These are phyloP conservation scores for Tenualosa thibaudeaui DNA, from an alignment of 2,797 vertebrate species.

Conservation along the genomic window DNA sequence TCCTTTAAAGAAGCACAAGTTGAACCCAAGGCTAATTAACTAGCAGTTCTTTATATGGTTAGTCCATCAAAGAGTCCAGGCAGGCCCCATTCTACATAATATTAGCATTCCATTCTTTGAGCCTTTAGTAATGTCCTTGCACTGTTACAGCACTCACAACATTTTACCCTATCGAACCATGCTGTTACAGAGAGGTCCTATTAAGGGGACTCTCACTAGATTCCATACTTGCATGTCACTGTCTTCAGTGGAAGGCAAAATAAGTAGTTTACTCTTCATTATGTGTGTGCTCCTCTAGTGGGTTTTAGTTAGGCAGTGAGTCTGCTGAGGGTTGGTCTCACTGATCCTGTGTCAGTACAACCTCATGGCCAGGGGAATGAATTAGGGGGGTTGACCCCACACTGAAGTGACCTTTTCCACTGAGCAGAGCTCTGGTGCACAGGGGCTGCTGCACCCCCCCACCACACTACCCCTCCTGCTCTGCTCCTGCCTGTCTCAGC, in stretches of 20 bases:
- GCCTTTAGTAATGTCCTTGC: background rate
- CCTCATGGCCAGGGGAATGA: conserved; percentile 52
- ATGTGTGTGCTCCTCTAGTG: background rate
- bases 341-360: conserved; percentile 39
- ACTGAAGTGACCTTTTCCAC: conserved; percentile 57
- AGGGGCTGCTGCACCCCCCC: conserved; percentile 35
- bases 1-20: background rate
- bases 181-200: background rate
- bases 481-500: conserved; percentile 43
- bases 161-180: background rate
- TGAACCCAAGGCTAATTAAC: background rate
- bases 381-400: conserved; percentile 50
- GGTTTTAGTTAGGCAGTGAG: conserved; percentile 23
- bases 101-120: background rate
- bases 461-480: background rate
- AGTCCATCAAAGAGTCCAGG: background rate
- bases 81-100: background rate
- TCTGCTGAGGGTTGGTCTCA: conserved; percentile 40
- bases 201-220: background rate
- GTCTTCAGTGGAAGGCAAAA: conserved; percentile 11
- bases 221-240: background rate
- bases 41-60: background rate
- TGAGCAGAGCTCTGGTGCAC: conserved; percentile 49
- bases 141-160: background rate
- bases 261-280: background rate